Conservation (phyloP, 2,888 invertebrate genomes). For the Argyresthia goedartella region DNA sequence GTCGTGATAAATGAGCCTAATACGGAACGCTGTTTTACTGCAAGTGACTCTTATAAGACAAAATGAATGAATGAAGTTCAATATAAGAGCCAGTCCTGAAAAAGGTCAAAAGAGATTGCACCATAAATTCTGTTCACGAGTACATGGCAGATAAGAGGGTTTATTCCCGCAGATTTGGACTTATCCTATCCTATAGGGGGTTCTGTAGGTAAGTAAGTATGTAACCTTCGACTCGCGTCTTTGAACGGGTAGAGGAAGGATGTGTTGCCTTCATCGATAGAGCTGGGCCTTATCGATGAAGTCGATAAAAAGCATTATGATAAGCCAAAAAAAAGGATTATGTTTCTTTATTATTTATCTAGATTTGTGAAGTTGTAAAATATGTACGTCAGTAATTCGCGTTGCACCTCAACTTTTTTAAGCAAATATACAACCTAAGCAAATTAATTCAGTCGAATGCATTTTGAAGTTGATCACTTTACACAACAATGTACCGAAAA, state of each 20-base stretch:
- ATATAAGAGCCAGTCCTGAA: constrained; percentile 30
- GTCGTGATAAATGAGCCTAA: too few relatives aligned
- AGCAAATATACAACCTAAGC: too few relatives aligned
- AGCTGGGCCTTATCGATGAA: neutral
- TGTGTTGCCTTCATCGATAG: neutral
- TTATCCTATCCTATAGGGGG: constrained; percentile 15
- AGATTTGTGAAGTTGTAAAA: too few relatives aligned
- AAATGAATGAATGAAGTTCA: constrained; percentile 41
- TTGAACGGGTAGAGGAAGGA: constrained; percentile 10
- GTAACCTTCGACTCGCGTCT: too few relatives aligned
- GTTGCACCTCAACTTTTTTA: too few relatives aligned
- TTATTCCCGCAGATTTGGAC: constrained; percentile 54
- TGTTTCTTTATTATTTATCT: too few relatives aligned
- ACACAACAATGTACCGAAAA: too few relatives aligned
- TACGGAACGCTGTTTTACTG: too few relatives aligned
- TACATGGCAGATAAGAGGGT: constrained; percentile 51
- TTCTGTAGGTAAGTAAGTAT: neutral
- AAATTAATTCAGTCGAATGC: too few relatives aligned
- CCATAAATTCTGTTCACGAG: constrained; percentile 52
- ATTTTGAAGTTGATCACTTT: too few relatives aligned
- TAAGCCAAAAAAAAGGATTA: too few relatives aligned
- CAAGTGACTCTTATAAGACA: neutral
- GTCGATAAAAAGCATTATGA: neutral
- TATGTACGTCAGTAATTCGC: too few relatives aligned
- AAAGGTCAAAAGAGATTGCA: constrained; percentile 44